Conservation (phyloP, 2,888 invertebrate genomes). For the Venusia cambrica region DNA sequence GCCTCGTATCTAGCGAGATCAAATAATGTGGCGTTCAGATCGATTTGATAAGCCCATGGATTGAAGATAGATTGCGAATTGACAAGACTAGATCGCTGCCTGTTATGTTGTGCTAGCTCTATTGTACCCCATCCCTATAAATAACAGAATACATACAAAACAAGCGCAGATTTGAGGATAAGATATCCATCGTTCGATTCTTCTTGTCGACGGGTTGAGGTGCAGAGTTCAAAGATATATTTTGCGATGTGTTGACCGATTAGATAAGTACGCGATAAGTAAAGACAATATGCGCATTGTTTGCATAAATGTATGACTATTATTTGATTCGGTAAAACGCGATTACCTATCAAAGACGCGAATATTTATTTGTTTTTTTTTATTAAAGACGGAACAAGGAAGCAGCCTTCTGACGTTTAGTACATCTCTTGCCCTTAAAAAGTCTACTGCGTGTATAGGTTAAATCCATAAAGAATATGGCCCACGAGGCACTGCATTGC, state of each 20-base stretch:
- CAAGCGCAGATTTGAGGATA: conserved; percentile 67
- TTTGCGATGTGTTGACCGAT: conserved; percentile 31
- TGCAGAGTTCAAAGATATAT: conserved; percentile 45
- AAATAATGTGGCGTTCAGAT: conserved; percentile 64
- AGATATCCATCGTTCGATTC: conserved; percentile 61
- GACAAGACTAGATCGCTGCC: conserved; percentile 49
- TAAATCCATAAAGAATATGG: too few species aligned
- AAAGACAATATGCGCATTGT: conserved; percentile 21
- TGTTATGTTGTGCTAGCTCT: conserved; percentile 35
- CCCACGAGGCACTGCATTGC: too few species aligned
- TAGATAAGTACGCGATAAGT: conserved; percentile 19
- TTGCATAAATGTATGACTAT: conserved; percentile 12
- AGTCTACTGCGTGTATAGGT: too few species aligned
- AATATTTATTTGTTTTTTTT: too few species aligned
- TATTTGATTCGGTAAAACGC: conserved; percentile 10
- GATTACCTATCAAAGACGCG: too few species aligned
- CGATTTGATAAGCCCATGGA: conserved; percentile 58
- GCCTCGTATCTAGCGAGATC: conserved; percentile 43
- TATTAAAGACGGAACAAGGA: too few species aligned
- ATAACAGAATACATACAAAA: conserved; percentile 49
- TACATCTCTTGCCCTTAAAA: too few species aligned
- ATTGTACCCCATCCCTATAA: conserved; percentile 36
- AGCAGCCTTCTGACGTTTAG: too few species aligned
- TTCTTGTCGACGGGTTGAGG: conserved; percentile 53
- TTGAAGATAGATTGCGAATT: conserved; percentile 59